phyloP scores from a whole-genome alignment of 2,113 vertebrate species.

The Lagopus leucura region DNA sequence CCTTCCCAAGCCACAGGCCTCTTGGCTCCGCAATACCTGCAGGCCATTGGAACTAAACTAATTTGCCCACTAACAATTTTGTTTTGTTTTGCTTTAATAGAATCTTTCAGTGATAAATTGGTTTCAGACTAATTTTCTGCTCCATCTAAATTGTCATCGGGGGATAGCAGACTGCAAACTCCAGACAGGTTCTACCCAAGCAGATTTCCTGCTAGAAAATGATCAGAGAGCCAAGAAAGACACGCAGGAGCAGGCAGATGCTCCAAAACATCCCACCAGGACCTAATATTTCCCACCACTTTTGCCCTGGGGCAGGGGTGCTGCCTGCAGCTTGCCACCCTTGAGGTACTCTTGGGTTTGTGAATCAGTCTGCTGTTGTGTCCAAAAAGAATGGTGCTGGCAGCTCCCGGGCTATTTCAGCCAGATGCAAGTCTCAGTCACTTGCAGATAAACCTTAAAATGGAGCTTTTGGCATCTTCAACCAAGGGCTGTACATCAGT shows the following conservation, averaged over 20 bases:
- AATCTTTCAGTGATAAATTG: not conserved
- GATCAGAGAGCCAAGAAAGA: not conserved
- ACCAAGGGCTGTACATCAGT: not conserved
- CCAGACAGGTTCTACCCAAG: not conserved
- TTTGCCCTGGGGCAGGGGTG: rapidly evolving
- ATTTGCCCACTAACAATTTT: not conserved
- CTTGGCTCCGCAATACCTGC: conserved; percentile 3
- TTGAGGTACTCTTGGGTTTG: not conserved
- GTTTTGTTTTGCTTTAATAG: conserved; percentile 16
- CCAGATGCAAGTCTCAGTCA: not conserved
- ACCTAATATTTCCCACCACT: rapidly evolving
- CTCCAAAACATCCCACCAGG: not conserved
- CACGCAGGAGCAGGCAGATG: not conserved
- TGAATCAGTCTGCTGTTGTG: not conserved
- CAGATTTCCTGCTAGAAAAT: not conserved
- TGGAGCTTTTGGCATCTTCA: not conserved
- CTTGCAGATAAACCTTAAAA: not conserved
- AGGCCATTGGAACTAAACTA: not conserved
- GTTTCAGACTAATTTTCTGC: conserved; percentile 17
- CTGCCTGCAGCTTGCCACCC: not conserved
- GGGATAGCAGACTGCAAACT: not conserved
- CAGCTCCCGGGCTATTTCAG: not conserved
- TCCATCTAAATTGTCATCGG: not conserved
- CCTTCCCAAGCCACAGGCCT: not conserved
- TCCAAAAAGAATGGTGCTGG: not conserved